phyloP scores from a whole-genome alignment of 2,113 vertebrate species.

The Stictonetta naevosa region DNA sequence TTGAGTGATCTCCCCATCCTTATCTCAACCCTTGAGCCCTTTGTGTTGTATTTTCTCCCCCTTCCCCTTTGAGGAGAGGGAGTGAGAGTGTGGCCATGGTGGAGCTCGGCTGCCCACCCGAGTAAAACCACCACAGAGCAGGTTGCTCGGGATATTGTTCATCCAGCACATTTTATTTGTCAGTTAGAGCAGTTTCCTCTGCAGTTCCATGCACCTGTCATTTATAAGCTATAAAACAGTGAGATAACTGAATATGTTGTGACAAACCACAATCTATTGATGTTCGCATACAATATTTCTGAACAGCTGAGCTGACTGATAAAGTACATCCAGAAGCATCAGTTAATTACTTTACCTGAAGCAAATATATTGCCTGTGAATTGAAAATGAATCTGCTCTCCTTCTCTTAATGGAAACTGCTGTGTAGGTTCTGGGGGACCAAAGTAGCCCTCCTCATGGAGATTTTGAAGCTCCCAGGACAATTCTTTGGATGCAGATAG shows the following conservation, averaged over 20 bases:
- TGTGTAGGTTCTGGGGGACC: slow-evolving; percentile 77
- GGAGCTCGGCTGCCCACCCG: too few relatives aligned
- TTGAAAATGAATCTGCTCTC: slow-evolving; percentile 84
- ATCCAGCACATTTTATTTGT: background rate
- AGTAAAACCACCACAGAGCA: background rate
- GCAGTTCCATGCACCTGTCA: background rate
- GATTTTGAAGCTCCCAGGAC: slow-evolving; percentile 72
- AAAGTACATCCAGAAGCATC: background rate
- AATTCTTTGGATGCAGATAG: slow-evolving; percentile 81
- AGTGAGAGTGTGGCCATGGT: too few relatives aligned
- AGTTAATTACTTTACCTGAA: slow-evolving; percentile 72
- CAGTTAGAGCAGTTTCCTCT: background rate
- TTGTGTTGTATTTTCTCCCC: too few relatives aligned
- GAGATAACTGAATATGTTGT: background rate
- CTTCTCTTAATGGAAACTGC: slow-evolving; percentile 83
- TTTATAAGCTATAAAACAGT: background rate
- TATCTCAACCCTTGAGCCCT: too few relatives aligned
- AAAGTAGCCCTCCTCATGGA: slow-evolving; percentile 73
- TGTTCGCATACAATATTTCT: background rate
- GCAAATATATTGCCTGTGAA: slow-evolving; percentile 89
- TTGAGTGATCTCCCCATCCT: too few relatives aligned
- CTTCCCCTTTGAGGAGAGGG: too few relatives aligned
- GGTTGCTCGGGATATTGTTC: background rate
- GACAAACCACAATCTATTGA: background rate
- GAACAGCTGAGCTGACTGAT: background rate